Conservation (phyloP, 2,888 invertebrate species). For the Eutolmus rufibarbis region DNA sequence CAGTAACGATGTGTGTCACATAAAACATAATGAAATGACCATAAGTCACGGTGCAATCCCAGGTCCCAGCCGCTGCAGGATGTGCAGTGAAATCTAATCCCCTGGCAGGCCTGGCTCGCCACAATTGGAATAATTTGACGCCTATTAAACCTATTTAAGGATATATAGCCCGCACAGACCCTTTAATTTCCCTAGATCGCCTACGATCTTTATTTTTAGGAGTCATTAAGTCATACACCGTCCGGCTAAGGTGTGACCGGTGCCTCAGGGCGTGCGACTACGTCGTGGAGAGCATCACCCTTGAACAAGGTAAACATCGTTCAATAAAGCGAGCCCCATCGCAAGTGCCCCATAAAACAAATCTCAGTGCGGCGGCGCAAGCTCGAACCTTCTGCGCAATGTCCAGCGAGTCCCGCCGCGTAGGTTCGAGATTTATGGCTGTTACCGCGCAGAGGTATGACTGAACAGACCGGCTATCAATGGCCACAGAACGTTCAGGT, state of each 20-base stretch:
- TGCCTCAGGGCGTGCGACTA: not conserved
- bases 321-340: not conserved
- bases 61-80: not conserved
- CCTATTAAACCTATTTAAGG: not conserved
- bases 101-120: not conserved
- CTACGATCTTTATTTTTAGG: not conserved
- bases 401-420: not conserved
- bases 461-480: not conserved
- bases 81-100: not conserved
- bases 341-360: not conserved
- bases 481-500: not conserved
- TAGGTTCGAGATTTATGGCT: not conserved
- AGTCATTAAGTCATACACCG: not conserved
- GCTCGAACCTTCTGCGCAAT: not conserved
- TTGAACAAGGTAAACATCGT: not conserved
- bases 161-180: not conserved
- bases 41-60: not conserved
- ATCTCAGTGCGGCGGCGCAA: not conserved
- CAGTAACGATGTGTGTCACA: constrained; percentile 4
- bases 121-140: not conserved
- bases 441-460: not conserved
- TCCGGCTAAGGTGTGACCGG: not conserved
- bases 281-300: not conserved
- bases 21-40: not conserved
- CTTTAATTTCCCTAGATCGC: not conserved